Conservation (phyloP, 2,113 vertebrate species). For the Daboia siamensis region DNA sequence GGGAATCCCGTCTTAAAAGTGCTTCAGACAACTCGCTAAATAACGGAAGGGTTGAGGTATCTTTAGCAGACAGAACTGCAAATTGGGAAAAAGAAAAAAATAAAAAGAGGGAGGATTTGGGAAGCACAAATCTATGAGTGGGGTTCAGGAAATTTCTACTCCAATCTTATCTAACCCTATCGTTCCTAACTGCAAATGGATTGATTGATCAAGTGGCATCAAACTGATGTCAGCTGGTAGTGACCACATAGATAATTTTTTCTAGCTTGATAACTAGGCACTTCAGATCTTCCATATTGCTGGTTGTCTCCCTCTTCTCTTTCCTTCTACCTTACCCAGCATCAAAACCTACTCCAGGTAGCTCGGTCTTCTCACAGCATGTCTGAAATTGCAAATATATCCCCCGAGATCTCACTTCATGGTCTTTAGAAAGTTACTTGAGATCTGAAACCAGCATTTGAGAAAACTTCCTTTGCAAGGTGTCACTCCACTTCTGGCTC, state of each 20-base stretch:
- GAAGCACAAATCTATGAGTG: not conserved
- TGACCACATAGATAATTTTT: not conserved
- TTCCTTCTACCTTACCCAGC: not conserved
- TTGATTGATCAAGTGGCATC: not conserved
- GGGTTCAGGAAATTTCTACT: not conserved
- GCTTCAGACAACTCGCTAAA: slow-evolving; percentile 9
- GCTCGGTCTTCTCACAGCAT: not conserved
- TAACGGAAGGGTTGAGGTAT: not conserved
- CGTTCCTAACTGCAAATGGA: not conserved
- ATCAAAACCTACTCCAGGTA: not conserved
- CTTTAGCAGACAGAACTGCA: not conserved
- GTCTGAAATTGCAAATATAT: not conserved
- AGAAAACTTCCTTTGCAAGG: not conserved
- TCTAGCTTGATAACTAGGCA: not conserved
- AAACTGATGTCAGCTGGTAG: not conserved
- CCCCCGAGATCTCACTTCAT: not conserved
- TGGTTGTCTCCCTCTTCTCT: not conserved
- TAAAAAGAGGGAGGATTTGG: not conserved
- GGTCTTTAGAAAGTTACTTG: not conserved
- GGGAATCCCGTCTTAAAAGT: slow-evolving; percentile 12
- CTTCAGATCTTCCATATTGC: not conserved
- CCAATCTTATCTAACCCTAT: not conserved
- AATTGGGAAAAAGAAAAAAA: not conserved
- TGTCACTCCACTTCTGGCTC: not conserved
- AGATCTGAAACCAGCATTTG: not conserved